These are phyloP conservation scores for Magallana gigas DNA, from an alignment of 1,140 invertebrate genomes.

Conservation along the genomic window DNA sequence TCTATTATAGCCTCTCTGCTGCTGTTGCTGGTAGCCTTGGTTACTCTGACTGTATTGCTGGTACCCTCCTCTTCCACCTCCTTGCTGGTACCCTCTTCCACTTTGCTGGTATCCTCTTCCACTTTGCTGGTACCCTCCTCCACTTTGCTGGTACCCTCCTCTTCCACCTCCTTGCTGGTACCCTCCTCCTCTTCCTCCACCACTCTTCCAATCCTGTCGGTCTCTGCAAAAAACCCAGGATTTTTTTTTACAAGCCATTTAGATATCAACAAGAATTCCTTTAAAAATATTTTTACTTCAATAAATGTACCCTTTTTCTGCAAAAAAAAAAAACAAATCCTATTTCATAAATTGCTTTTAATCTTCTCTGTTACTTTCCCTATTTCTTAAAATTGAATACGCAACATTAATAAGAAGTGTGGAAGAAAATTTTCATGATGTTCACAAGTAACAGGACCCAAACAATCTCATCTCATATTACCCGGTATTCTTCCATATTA, in stretches of 20 bases:
- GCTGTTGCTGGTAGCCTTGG: slow-evolving; percentile 41
- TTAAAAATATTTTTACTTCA: too few relatives aligned
- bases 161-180: slow-evolving; percentile 38
- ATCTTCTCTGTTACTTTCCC: too few relatives aligned
- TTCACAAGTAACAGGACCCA: too few relatives aligned
- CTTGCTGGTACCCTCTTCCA: slow-evolving; percentile 33
- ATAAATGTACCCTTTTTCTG: too few relatives aligned
- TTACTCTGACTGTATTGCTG: slow-evolving; percentile 12
- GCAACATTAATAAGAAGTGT: too few relatives aligned
- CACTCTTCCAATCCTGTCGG: background rate
- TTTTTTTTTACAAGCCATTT: too few relatives aligned
- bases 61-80: slow-evolving; percentile 38
- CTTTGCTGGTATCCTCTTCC: slow-evolving; percentile 10
- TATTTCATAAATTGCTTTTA: too few relatives aligned
- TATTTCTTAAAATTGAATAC: too few relatives aligned
- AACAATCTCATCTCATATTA: too few relatives aligned
- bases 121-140: background rate
- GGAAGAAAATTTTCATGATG: too few relatives aligned
- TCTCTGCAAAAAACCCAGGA: slow-evolving; percentile 9
- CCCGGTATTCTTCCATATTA: background rate
- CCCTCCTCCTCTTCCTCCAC: slow-evolving; percentile 40
- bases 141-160: slow-evolving; percentile 26
- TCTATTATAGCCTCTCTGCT: slow-evolving; percentile 5
- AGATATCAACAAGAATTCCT: too few relatives aligned
- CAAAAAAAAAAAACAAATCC: too few relatives aligned